Evolutionary conservation across 30 jellyfish, hydroid and myxozoan genomes (phyloP).

Genomic region (Aurelia sp.): DNA sequence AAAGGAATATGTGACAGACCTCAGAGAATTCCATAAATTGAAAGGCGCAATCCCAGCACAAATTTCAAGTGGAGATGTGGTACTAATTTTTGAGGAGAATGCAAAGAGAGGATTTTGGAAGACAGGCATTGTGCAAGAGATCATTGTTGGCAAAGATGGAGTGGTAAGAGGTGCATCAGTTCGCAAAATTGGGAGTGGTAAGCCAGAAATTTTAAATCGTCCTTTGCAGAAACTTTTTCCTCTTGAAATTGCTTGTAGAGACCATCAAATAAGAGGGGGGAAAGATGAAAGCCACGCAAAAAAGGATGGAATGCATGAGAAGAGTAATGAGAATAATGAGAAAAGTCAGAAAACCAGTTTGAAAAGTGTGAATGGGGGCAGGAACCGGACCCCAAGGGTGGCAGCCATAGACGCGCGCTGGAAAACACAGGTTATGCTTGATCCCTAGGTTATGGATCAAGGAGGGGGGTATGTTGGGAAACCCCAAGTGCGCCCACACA

Average conservation of each 20-base stretch:
- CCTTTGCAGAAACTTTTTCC: conserved; percentile 46
- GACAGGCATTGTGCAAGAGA: conserved; percentile 21
- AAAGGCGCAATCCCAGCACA: background rate
- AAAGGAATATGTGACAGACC: conserved; percentile 20
- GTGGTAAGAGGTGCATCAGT: conserved; percentile 27
- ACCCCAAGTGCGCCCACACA: background rate
- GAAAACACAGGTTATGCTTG: conserved; percentile 62
- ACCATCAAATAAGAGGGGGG: conserved; percentile 23
- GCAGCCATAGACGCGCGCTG: conserved; percentile 64
- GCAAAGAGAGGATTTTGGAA: conserved; percentile 35
- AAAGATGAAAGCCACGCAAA: background rate
- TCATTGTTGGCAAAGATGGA: conserved; percentile 39
- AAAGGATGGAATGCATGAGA: background rate
- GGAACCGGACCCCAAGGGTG: conserved; percentile 24
- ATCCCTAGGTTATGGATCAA: conserved; percentile 61
- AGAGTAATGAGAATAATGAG: background rate
- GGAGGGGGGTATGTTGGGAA: conserved; percentile 50
- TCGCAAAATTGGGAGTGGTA: conserved; percentile 38
- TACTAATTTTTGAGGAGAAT: background rate
- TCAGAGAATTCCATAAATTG: conserved; percentile 41
- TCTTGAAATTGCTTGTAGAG: conserved; percentile 24
- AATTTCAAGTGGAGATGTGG: background rate
- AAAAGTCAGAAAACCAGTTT: conserved; percentile 5
- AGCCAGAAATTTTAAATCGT: conserved; percentile 33
- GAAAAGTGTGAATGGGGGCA: background rate